Conservation (phyloP, 2,888 invertebrate species). For the Taenaris catops region DNA sequence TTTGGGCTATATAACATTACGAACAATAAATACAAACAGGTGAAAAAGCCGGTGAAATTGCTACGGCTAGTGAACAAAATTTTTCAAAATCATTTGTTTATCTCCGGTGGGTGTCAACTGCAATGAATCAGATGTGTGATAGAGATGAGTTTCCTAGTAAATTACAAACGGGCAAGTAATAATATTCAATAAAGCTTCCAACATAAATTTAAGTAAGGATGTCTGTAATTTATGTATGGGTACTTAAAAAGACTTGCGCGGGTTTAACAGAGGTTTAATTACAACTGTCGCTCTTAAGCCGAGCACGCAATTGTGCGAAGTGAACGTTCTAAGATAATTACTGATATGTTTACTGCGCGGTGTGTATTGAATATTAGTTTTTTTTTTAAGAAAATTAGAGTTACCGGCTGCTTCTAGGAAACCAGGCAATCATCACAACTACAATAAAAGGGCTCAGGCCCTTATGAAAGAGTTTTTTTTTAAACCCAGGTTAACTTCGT, state of each 20-base stretch:
- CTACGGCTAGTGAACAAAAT: no score
- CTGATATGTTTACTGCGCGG: constrained; percentile 14
- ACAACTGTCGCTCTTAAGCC: constrained; percentile 25
- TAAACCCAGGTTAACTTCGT: no score
- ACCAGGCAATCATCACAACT: no score
- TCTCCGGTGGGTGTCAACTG: neutral
- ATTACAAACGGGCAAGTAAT: constrained; percentile 11
- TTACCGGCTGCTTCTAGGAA: no score
- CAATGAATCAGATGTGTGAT: constrained; percentile 14
- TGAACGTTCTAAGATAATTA: constrained; percentile 28
- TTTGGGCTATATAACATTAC: no score
- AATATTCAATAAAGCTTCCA: constrained; percentile 20
- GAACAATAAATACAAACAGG: no score
- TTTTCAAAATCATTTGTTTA: constrained; percentile 2
- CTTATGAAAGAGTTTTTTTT: no score
- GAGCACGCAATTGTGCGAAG: constrained; percentile 28
- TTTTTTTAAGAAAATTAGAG: no score
- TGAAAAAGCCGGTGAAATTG: no score
- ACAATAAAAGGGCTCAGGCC: no score
- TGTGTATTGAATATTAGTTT: no score
- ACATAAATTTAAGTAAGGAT: constrained; percentile 20
- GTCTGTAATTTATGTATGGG: constrained; percentile 21
- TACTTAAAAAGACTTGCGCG: constrained; percentile 21
- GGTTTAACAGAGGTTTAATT: constrained; percentile 29
- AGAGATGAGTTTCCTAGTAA: constrained; percentile 18